Conservation (phyloP, 2,113 vertebrate species). For the Capreolus pygargus region DNA sequence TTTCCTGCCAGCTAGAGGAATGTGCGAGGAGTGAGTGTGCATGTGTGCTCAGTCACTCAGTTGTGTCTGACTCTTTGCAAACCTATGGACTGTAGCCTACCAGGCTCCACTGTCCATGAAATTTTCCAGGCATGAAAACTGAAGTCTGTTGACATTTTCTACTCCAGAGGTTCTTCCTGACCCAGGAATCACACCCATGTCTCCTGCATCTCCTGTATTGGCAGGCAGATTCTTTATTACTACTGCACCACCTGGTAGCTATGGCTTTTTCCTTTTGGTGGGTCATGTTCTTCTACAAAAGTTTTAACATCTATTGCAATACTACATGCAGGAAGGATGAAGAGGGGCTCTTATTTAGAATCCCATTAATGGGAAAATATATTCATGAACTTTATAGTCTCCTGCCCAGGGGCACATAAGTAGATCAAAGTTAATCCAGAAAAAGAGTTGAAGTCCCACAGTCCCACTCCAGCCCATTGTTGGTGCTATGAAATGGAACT, state of each 20-base stretch:
- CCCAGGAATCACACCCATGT: neutral
- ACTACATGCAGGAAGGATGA: neutral
- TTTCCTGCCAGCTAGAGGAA: neutral
- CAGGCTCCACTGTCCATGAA: neutral
- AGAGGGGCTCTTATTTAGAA: neutral
- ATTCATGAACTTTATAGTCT: neutral
- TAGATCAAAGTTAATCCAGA: slow-evolving; percentile 3
- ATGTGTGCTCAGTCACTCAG: neutral
- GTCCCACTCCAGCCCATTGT: neutral
- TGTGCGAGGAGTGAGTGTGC: neutral
- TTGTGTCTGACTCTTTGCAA: neutral
- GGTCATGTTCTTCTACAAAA: neutral
- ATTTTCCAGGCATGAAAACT: neutral
- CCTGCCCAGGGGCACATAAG: neutral
- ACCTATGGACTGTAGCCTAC: neutral
- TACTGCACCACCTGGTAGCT: neutral
- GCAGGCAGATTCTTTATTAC: neutral
- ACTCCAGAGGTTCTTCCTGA: neutral
- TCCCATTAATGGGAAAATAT: neutral
- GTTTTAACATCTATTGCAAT: neutral
- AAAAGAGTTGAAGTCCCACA: neutral
- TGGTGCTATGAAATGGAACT: neutral
- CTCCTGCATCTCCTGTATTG: neutral
- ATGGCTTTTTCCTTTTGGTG: neutral
- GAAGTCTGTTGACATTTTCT: neutral